Evolutionary conservation across 92 coral and sea anemone species (phyloP).

Genomic region (Virgularia gustaviana): DNA sequence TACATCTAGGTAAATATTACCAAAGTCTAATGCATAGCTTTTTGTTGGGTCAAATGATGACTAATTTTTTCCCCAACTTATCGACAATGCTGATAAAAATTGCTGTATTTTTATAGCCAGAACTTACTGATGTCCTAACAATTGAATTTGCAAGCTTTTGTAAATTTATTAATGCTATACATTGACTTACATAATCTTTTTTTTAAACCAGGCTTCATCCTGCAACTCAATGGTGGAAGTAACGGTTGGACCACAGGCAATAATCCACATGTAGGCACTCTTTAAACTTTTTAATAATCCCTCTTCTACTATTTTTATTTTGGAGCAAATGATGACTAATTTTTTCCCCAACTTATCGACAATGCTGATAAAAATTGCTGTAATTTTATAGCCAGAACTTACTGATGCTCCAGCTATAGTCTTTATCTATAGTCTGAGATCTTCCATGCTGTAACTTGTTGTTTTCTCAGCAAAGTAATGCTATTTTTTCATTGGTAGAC

Average conservation of each 20-base stretch:
- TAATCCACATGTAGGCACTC: too few relatives aligned
- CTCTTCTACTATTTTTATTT: neutral
- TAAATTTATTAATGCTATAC: too few relatives aligned
- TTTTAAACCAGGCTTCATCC: too few relatives aligned
- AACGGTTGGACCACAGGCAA: too few relatives aligned
- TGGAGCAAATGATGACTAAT: conserved; percentile 27
- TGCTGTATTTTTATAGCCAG: conserved; percentile 29
- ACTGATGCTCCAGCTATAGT: neutral
- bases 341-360: conserved; percentile 16
- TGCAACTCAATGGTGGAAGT: too few relatives aligned
- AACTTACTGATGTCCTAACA: conserved; percentile 35
- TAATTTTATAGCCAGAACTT: neutral
- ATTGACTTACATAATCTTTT: too few relatives aligned
- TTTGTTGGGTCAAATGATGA: conserved; percentile 34
- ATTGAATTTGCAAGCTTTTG: too few relatives aligned
- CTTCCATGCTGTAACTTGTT: conserved; percentile 11
- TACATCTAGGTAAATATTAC: too few relatives aligned
- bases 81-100: conserved; percentile 35
- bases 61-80: conserved; percentile 40
- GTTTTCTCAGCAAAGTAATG: too few relatives aligned
- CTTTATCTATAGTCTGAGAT: conserved; percentile 1
- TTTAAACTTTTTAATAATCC: too few relatives aligned
- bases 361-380: conserved; percentile 4
- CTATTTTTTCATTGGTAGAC: too few relatives aligned
- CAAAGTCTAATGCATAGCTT: too few relatives aligned